Base-by-base conservation (phyloP, 2,797 vertebrate genomes). In the Oreonectes daqikongensis region DNA sequence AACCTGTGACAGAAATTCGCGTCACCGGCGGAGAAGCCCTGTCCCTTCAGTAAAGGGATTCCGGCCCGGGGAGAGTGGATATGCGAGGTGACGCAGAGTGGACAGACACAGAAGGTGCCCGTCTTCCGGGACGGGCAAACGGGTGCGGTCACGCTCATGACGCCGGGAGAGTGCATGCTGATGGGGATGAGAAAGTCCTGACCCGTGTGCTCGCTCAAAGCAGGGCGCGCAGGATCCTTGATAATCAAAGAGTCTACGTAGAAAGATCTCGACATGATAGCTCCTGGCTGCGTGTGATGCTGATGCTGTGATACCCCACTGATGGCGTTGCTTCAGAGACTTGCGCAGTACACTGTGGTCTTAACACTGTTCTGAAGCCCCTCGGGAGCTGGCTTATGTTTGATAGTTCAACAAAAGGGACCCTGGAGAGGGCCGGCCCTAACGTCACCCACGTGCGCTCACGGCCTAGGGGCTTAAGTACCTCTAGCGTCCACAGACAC, bases 191-290 rank as follows among this genome's bases (percentile, higher is more conserved):
- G 94, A 88, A 98, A 97, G 86, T 99, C 97, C 83, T 95, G 96
- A 40, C 90, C 91, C 11, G 90, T 88, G 63, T 94, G 95, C 84
- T 94, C 94, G 52, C 91, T 92, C 72, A 92, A 67, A 3, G 93
- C 92, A 79, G 91, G 90, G 6, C 96, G 90, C 55, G 92, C 93
- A 30, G 95, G 90, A 75, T 99, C 97, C 92, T 99, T 99, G 90
- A 99, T 94, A 83, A 99, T 99, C 85, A 99, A 92, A 79, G 97
- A 99, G 84, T 99, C 97, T n/a, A 99, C 97, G 84, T 99, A 99
- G 90, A 99, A 99, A 81, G 97, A 99, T 81, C 96, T 95, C 80
- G 97, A 99, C 97, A 98, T 99, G 89, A 79, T 77, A 86, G 84
- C 67, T 79, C 80, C 35, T 78, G 81, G 86, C 64, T 78, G 59